phyloP scores from a whole-genome alignment of 2,797 vertebrate species.

The Threskiornis aethiopicus region DNA sequence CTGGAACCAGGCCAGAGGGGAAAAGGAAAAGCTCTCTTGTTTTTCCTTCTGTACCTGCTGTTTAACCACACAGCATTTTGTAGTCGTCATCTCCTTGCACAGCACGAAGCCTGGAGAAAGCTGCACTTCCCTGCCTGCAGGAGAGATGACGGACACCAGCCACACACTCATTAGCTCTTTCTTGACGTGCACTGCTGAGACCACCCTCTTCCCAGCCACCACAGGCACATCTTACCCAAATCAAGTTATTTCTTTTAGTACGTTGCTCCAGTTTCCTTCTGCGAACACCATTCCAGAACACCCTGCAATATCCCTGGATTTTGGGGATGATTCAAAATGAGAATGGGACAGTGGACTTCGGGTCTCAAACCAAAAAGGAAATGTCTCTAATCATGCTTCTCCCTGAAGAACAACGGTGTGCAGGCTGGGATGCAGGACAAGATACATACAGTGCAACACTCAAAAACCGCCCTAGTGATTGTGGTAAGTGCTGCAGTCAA shows the following conservation, averaged over 20 bases:
- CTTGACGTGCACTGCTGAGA: fast-evolving
- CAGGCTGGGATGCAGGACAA: background rate
- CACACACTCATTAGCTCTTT: fast-evolving
- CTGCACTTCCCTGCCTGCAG: background rate
- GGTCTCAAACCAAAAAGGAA: background rate
- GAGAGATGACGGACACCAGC: background rate
- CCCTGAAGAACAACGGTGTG: fast-evolving
- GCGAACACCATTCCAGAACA: background rate
- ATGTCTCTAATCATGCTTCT: background rate
- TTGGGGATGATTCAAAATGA: background rate
- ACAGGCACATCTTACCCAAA: background rate
- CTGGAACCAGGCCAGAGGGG: background rate
- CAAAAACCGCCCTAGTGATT: background rate
- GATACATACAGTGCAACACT: background rate
- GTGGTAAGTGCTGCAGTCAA: too few species aligned
- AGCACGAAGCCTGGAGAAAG: background rate
- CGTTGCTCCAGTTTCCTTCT: background rate
- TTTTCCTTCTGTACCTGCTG: background rate
- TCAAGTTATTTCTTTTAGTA: background rate
- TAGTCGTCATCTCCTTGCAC: background rate
- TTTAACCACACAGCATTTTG: background rate
- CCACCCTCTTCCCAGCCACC: background rate
- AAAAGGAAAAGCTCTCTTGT: background rate
- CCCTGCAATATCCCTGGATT: too few species aligned
- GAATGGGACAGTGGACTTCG: background rate